A percentile compares a stretch with the other conserved stretches of the same genome.
These are phyloP conservation scores for Lottia gigantea DNA, from an alignment of 2,888 invertebrate genomes.

Conservation along the genomic window DNA sequence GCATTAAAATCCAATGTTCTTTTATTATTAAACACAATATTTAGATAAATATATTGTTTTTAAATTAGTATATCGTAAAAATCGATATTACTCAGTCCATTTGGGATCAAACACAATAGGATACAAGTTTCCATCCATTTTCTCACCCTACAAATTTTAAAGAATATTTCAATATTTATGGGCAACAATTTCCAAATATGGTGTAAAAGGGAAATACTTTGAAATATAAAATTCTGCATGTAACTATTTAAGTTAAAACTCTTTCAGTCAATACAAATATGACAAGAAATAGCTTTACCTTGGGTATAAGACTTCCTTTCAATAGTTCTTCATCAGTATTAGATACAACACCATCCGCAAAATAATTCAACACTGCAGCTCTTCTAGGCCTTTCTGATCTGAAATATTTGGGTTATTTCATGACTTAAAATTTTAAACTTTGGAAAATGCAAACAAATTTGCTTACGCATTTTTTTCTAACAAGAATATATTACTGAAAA, in stretches of 20 bases:
- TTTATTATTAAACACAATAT: too few species aligned
- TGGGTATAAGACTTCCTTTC: conserved; percentile 47
- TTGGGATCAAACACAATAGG: conserved; percentile 56
- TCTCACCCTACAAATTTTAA: conserved; percentile 44
- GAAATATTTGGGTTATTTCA: background rate
- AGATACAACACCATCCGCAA: conserved; percentile 58
- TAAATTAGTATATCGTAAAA: too few species aligned
- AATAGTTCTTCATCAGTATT: conserved; percentile 52
- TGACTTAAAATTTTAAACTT: background rate
- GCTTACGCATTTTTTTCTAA: background rate
- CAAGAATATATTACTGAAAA: too few species aligned
- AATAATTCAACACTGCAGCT: conserved; percentile 62
- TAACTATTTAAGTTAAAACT: too few species aligned
- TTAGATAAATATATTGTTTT: too few species aligned
- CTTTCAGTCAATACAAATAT: too few species aligned
- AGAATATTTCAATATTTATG: background rate
- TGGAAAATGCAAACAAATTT: background rate
- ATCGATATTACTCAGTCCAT: conserved; percentile 26
- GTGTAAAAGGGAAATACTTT: too few species aligned
- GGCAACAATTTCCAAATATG: too few species aligned
- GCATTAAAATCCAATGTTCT: too few species aligned
- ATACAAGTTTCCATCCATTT: conserved; percentile 57
- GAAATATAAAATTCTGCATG: too few species aligned
- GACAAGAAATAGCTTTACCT: conserved; percentile 34
- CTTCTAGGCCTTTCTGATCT: conserved; percentile 55